phyloP scores from a whole-genome alignment of 1,140 invertebrate genomes.

The Drosophila serrata region DNA sequence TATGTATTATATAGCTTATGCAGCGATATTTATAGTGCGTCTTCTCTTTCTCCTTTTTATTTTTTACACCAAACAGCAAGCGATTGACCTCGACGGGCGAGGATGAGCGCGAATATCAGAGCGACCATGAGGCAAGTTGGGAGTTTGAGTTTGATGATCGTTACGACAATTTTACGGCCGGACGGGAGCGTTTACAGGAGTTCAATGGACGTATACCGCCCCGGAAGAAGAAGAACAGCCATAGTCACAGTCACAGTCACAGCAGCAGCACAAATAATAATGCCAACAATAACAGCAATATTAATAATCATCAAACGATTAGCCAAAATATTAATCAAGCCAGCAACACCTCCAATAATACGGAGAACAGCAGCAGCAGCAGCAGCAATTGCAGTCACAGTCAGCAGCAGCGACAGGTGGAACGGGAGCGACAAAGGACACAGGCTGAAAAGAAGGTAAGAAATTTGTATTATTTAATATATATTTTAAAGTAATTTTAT shows the following conservation, averaged over 20 bases:
- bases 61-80: constrained; percentile 62
- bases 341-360: neutral
- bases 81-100: constrained; percentile 83
- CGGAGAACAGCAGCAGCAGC: constrained; percentile 31
- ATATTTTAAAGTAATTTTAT: neutral
- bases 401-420: constrained; percentile 31
- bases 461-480: neutral
- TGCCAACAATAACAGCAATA: constrained; percentile 6
- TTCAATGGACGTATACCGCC: constrained; percentile 84
- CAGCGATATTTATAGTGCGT: constrained; percentile 39
- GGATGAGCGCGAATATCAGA: constrained; percentile 83
- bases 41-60: constrained; percentile 20
- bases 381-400: constrained; percentile 17
- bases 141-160: constrained; percentile 82
- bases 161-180: constrained; percentile 80
- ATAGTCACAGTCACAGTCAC: constrained; percentile 30
- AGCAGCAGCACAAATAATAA: constrained; percentile 12
- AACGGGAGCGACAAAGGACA: constrained; percentile 21
- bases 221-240: constrained; percentile 81
- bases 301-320: constrained; percentile 16
- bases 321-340: constrained; percentile 23
- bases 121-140: constrained; percentile 84
- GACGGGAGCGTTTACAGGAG: constrained; percentile 82
- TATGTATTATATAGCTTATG: neutral
- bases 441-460: constrained; percentile 64